These are phyloP conservation scores for Syrrhaptes paradoxus DNA, from an alignment of 2,113 vertebrate species.

Conservation along the genomic window DNA sequence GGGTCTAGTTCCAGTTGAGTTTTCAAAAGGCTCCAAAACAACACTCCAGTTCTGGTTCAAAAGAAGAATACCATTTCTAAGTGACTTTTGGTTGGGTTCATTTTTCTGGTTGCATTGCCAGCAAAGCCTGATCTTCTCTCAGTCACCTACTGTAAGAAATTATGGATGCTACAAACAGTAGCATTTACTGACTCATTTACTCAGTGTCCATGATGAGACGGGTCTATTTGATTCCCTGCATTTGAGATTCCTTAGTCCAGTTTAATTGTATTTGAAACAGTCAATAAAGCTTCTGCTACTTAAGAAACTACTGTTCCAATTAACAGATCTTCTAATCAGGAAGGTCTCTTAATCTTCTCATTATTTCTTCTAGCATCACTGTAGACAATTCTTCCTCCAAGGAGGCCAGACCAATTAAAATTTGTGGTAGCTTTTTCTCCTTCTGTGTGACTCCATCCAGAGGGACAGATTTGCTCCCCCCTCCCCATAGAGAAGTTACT, in stretches of 20 bases:
- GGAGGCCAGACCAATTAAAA: slow-evolving; percentile 35
- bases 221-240: neutral
- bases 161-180: neutral
- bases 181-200: neutral
- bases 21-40: neutral
- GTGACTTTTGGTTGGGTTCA: neutral
- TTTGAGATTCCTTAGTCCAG: neutral
- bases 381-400: neutral
- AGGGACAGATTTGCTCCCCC: neutral
- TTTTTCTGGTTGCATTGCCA: neutral
- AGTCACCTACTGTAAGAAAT: neutral
- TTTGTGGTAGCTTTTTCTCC: slow-evolving; percentile 28
- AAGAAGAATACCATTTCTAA: neutral
- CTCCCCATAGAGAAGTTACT: neutral
- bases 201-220: neutral
- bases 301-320: neutral
- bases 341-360: neutral
- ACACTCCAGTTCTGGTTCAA: neutral
- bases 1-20: neutral
- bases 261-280: slow-evolving; percentile 5
- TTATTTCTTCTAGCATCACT: neutral
- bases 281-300: neutral
- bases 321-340: neutral
- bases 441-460: neutral
- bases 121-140: neutral